Conservation (phyloP, 1,140 invertebrate genomes). For the Leptestheria dahalacensis region DNA sequence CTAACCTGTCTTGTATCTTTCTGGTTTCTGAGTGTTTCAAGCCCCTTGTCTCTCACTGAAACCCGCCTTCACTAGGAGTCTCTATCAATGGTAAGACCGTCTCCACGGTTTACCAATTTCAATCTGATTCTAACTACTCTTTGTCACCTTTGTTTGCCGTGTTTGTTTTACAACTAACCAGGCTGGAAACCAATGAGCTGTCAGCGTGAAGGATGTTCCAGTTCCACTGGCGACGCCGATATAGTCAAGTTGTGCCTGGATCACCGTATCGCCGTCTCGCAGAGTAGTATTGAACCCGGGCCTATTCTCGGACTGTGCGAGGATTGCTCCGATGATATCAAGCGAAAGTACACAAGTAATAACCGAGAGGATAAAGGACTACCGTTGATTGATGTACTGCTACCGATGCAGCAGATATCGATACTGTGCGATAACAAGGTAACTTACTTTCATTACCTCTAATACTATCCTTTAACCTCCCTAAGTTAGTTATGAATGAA, state of each 20-base stretch:
- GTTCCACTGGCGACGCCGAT: conserved; percentile 56
- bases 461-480: not conserved
- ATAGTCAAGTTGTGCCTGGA: conserved; percentile 83
- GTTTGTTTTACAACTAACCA: conserved; percentile 22
- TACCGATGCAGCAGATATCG: conserved; percentile 86
- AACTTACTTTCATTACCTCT: conserved; percentile 17
- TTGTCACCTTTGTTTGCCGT: conserved; percentile 16
- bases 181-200: conserved; percentile 40
- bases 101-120: too few relatives aligned
- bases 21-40: not conserved
- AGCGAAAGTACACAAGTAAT: conserved; percentile 2
- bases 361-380: conserved; percentile 29
- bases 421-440: conserved; percentile 95
- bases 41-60: too few relatives aligned
- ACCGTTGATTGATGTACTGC: conserved; percentile 73
- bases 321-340: conserved; percentile 84
- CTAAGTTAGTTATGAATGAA: not conserved
- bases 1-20: not conserved
- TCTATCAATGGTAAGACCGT: conserved; percentile 3
- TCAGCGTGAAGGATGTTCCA: conserved; percentile 70
- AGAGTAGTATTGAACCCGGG: conserved; percentile 54
- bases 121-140: not conserved
- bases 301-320: conserved; percentile 92
- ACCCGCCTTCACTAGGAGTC: too few relatives aligned
- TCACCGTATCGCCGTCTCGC: conserved; percentile 64